A percentile compares a stretch with the other conserved stretches of the same genome.
phyloP scores from a whole-genome alignment of 2,113 vertebrate genomes.

The Dromas ardeola region DNA sequence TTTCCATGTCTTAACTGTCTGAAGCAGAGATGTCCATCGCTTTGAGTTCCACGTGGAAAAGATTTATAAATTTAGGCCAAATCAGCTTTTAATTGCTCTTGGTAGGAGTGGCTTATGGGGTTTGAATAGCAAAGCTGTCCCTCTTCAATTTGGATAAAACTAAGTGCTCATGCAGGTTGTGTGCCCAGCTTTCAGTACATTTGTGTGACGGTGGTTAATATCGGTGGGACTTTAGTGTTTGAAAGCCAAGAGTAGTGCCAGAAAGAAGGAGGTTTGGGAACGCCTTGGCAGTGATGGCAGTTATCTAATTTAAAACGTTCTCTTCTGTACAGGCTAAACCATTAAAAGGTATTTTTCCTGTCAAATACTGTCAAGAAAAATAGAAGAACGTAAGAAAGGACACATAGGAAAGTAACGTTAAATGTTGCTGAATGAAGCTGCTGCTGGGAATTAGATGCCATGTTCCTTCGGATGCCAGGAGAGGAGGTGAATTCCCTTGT shows the following conservation, averaged over 20 bases:
- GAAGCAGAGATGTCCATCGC: not conserved
- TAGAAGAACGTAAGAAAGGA: not conserved
- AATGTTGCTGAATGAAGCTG: not conserved
- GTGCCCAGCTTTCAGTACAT: not conserved
- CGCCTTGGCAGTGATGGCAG: not conserved
- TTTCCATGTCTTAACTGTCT: too few relatives aligned
- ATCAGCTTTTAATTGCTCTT: not conserved
- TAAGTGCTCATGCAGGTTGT: fast-evolving
- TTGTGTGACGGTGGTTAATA: not conserved
- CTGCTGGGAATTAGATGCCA: not conserved
- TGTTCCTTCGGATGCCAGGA: not conserved
- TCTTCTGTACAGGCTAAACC: not conserved
- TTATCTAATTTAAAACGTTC: not conserved
- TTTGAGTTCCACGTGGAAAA: not conserved
- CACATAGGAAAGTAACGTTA: not conserved
- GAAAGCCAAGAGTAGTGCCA: not conserved
- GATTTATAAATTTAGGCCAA: fast-evolving
- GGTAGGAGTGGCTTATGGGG: not conserved
- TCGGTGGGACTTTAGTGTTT: fast-evolving
- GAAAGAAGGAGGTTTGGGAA: not conserved
- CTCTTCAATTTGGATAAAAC: not conserved
- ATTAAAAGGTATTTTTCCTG: not conserved
- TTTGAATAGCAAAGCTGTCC: not conserved
- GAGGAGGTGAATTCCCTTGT: not conserved
- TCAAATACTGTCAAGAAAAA: not conserved